Conservation (phyloP, 2,888 invertebrate species). For the Pegoplata infirma region DNA sequence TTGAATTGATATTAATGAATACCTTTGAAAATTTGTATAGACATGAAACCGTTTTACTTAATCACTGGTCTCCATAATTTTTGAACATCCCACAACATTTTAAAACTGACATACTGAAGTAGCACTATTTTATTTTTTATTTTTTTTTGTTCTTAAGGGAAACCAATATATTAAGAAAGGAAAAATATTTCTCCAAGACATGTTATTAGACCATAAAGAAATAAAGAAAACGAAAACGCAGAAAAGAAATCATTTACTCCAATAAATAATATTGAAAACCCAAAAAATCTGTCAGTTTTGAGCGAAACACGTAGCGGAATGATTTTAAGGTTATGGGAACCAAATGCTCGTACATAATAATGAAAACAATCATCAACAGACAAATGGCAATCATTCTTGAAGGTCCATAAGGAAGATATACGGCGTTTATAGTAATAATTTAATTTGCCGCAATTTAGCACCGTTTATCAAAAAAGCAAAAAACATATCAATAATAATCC, state of each 20-base stretch:
- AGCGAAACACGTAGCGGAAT: conserved; percentile 41
- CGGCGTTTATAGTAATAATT: conserved; percentile 70
- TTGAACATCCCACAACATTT: conserved; percentile 30
- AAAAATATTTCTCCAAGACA: conserved; percentile 42
- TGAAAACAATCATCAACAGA: conserved; percentile 4
- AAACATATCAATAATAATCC: conserved; percentile 57
- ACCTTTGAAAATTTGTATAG: conserved; percentile 30
- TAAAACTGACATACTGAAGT: conserved; percentile 55
- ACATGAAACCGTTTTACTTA: conserved; percentile 59
- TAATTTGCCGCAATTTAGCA: conserved; percentile 77
- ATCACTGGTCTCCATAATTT: conserved; percentile 53
- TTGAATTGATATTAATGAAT: conserved; percentile 7
- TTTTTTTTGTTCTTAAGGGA: conserved; percentile 17
- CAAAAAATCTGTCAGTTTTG: conserved; percentile 56
- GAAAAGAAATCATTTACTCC: conserved; percentile 42
- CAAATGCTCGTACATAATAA: background rate
- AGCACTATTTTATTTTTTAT: no score
- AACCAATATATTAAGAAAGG: conserved; percentile 47
- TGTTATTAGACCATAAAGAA: conserved; percentile 44
- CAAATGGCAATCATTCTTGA: conserved; percentile 28
- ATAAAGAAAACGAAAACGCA: background rate
- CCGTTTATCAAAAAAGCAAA: conserved; percentile 72
- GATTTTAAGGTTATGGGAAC: conserved; percentile 45
- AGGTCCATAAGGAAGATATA: background rate
- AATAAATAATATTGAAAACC: conserved; percentile 53